These are phyloP conservation scores for Myotis davidii DNA, from an alignment of 2,113 vertebrate species.

Conservation along the genomic window DNA sequence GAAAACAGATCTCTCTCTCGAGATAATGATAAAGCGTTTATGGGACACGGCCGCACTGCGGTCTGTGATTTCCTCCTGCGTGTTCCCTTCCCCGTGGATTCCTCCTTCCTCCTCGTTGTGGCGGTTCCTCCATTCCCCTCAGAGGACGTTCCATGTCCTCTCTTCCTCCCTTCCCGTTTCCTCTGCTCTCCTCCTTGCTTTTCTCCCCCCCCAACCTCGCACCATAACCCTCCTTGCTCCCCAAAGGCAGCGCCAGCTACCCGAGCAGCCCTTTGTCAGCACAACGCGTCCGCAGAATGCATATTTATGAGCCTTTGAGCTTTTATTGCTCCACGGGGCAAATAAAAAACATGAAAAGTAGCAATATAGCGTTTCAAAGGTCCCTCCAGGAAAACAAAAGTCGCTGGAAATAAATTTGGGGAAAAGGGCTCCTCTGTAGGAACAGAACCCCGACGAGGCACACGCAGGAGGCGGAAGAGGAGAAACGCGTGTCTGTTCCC, in stretches of 20 bases:
- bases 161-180: conserved; percentile 23
- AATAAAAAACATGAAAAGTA: conserved; percentile 93
- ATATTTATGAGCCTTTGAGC: conserved; percentile 93
- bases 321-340: conserved; percentile 92
- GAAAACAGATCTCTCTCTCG: neutral
- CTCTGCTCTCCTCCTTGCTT: conserved; percentile 17
- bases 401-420: conserved; percentile 89
- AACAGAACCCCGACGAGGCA: conserved; percentile 80
- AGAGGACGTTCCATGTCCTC: neutral
- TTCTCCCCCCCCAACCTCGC: conserved; percentile 69
- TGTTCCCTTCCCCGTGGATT: conserved; percentile 22
- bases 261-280: conserved; percentile 91
- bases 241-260: conserved; percentile 87
- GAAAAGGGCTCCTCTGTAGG: conserved; percentile 76
- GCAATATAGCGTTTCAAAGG: conserved; percentile 91
- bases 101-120: neutral
- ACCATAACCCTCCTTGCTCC: conserved; percentile 88
- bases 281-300: conserved; percentile 92
- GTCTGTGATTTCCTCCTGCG: conserved; percentile 50
- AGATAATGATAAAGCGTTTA: neutral
- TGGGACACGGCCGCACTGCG: neutral
- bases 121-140: neutral
- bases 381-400: conserved; percentile 91
- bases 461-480: conserved; percentile 66
- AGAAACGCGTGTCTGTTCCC: conserved; percentile 61